Conservation (phyloP, 2,113 vertebrate genomes). For the Motacilla alba region DNA sequence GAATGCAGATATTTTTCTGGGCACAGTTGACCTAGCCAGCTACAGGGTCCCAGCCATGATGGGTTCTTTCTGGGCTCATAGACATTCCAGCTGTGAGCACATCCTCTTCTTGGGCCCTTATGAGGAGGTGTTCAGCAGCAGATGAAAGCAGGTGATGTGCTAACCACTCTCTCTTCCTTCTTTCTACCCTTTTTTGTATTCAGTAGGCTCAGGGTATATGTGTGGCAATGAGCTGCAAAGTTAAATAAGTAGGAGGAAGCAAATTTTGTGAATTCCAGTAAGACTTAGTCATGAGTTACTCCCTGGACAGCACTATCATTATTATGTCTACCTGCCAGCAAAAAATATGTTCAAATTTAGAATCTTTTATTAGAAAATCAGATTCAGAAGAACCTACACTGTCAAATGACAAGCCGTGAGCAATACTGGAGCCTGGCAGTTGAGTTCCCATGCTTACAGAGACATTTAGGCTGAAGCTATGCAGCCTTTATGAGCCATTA, state of each 20-base stretch:
- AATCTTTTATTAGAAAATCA: not conserved
- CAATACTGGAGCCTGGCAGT: not conserved
- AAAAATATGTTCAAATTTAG: not conserved
- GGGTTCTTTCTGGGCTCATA: fast-evolving
- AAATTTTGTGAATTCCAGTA: not conserved
- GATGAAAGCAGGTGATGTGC: not conserved
- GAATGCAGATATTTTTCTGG: not conserved
- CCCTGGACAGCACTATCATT: not conserved
- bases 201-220: not conserved
- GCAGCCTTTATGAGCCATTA: not conserved
- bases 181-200: not conserved
- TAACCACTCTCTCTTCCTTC: not conserved
- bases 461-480: not conserved
- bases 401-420: not conserved
- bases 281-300: not conserved
- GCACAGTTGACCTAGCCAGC: not conserved
- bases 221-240: not conserved
- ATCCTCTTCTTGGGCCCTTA: not conserved
- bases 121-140: not conserved
- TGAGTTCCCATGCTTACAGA: not conserved
- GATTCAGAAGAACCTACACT: not conserved
- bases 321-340: not conserved
- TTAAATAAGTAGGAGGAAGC: not conserved
- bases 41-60: not conserved
- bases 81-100: not conserved